Evolutionary conservation across 2,113 vertebrate species (phyloP), one percentile per base, ranked within the genome.

Genomic region (Notiomystis cincta): DNA sequence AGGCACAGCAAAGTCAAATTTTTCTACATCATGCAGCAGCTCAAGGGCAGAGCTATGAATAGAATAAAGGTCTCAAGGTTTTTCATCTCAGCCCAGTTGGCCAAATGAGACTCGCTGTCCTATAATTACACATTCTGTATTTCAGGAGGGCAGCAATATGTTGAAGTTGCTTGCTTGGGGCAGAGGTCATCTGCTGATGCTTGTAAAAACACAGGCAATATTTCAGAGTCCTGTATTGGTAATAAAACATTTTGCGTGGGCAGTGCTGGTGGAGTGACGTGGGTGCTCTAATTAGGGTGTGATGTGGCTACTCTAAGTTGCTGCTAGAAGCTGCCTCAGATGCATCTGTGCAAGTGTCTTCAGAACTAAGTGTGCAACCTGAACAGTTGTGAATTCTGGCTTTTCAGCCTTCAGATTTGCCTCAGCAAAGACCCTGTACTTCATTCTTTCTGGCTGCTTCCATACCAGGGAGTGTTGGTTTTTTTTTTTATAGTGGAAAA

Each of bases 11-110:
- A 82, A 61, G 45, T 76, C 13, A 70, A 66, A 50, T 87, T 77
- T 69, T 79, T 89, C 54, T 76, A 0, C 27, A 21, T 96, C 81
- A 44, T 7, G 7, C 21, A 70, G 54, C 42, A 85, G 44, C 80
- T 89, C 51, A 87, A 87, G 87, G 84, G 66, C 89, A 95, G 77
- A 89, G 53, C 37, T 95, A 38, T 94, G 89, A 89, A 92, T 92
- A 95, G 92, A 88, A 50, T 37, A 42, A 78, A 89, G 44, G 64
- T 94, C 77, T 89, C 10, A 2, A n/a, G 65, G 71, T 83, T 93
- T 70, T 75, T 77, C 42, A 53, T 82, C n/a, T 44, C 20, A 33
- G 42, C 87, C 61, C 48, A 28, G 33, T 8, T 89, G 61, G 57
- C 70, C 50, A 91, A 50, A 76, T 50, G 33, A 84, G 35, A 62